Percentiles rank a stretch among this genome's conserved stretches.
Evolutionary conservation across 2,113 vertebrate species (phyloP).

Genomic region (Alligator sinensis): DNA sequence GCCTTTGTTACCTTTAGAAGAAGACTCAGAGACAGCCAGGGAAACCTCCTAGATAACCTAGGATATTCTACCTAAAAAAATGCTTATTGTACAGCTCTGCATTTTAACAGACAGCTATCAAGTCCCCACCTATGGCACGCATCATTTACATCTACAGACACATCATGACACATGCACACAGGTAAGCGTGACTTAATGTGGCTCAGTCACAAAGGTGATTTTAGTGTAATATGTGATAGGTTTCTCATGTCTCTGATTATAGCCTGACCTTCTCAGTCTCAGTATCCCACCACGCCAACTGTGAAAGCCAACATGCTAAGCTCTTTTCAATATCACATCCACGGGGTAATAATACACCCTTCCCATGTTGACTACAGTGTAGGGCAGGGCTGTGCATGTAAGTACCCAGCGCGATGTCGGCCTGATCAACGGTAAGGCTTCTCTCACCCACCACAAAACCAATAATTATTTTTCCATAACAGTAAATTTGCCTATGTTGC

Average conservation of each 20-base stretch:
- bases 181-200: too few species aligned
- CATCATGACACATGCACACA: neutral
- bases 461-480: neutral
- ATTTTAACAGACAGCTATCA: too few species aligned
- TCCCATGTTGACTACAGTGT: too few species aligned
- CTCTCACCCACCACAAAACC: fast-evolving
- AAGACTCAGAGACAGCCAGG: neutral
- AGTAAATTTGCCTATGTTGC: fast-evolving
- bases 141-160: neutral
- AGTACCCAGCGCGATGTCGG: too few species aligned
- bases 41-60: neutral
- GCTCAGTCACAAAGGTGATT: neutral
- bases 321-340: neutral
- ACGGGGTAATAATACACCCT: too few species aligned
- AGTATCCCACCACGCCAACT: too few species aligned
- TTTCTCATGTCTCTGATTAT: neutral
- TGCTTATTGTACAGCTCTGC: neutral
- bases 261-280: neutral
- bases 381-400: too few species aligned
- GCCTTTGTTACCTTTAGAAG: neutral
- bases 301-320: neutral
- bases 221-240: neutral
- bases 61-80: neutral
- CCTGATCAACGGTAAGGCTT: fast-evolving
- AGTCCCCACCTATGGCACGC: neutral